Base-by-base conservation (phyloP, 2,888 invertebrate species). In the Choristoneura rosaceana region DNA sequence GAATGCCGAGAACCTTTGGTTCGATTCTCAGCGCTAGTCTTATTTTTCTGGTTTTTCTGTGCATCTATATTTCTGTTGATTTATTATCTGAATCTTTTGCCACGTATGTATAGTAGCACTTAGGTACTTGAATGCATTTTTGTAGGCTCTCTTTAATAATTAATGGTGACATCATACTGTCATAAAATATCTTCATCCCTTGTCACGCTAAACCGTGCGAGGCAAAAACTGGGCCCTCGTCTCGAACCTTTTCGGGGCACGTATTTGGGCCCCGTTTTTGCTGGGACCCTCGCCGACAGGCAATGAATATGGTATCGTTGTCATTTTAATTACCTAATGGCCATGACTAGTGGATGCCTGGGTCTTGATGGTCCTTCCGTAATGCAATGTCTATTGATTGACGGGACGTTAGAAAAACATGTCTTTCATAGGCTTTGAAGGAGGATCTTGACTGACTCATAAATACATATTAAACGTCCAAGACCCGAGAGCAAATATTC, bases 171-270 rank as follows among this genome's bases (percentile, higher is more conserved):
- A 15, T 52, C 62, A 43, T 34, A 38, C 12, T 61, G 12, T 69
- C 58, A 50, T 60, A 25, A 25, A 25, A 41, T 60, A 60, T 59
- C 64, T 70, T 59, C 64, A 41, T 33, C 9, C 41, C 52, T 15
- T 34, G 61, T 45, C 70, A 10, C 9, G 59, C 50, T 41, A 50
- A 66, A 50, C 50, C 14, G n/a, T 12, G 47, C n/a, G 7, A 38
- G n/a, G 60, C 70, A 71, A 71, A 71, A 71, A 71, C 50, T 52
- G 65, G 50, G 52, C 70, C 70, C 66, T 61, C 65, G 70, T 71
- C 70, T 66, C 52, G 52, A 41, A 43, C 41, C 61, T 43, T 41
- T 52, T 52, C 17, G 52, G 17, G 17, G 15, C 52, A 9, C 52
- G 58, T 9, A 14, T 33, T 12, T 12, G 58, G 47, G 58, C 14